Evolutionary conservation across 2,797 vertebrate genomes (phyloP).

Genomic region (Typhlichthys eigenmanni): DNA sequence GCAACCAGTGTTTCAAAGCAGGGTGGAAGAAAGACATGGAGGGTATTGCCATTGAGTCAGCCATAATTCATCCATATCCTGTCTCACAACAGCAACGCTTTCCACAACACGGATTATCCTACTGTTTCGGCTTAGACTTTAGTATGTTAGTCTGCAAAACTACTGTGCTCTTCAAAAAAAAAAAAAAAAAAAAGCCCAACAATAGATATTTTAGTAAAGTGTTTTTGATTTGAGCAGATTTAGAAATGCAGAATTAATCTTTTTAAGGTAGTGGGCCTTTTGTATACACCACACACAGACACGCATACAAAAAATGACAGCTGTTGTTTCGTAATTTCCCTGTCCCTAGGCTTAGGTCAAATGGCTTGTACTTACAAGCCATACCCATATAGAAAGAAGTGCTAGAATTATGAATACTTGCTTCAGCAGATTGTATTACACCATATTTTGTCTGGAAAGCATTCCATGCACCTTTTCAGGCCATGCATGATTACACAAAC

Average conservation of each 20-base stretch:
- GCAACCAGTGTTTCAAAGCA: conserved; percentile 69
- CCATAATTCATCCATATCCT: conserved; percentile 37
- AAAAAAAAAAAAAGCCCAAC: conserved; percentile 1
- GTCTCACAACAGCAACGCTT: conserved; percentile 24
- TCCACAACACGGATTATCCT: conserved; percentile 5
- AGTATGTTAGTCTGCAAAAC: neutral
- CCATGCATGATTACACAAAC: conserved; percentile 8
- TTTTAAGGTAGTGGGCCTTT: conserved; percentile 14
- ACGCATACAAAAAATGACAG: conserved; percentile 21
- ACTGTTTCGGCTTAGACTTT: neutral
- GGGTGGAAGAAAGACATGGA: conserved; percentile 50
- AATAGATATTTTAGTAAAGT: neutral
- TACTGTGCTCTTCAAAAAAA: conserved; percentile 1
- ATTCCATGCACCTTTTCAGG: conserved; percentile 3
- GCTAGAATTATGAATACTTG: neutral
- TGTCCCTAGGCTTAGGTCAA: neutral
- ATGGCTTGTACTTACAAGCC: conserved; percentile 1
- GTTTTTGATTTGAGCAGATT: conserved; percentile 24
- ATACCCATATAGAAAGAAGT: neutral
- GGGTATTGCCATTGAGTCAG: conserved; percentile 62
- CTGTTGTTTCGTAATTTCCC: conserved; percentile 24
- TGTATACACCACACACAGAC: conserved; percentile 5
- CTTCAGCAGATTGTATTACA: conserved; percentile 1
- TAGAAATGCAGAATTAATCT: conserved; percentile 53
- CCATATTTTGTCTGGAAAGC: conserved; percentile 14